phyloP scores from a whole-genome alignment of 2,113 vertebrate genomes.

The Gymnocephalus cernua region DNA sequence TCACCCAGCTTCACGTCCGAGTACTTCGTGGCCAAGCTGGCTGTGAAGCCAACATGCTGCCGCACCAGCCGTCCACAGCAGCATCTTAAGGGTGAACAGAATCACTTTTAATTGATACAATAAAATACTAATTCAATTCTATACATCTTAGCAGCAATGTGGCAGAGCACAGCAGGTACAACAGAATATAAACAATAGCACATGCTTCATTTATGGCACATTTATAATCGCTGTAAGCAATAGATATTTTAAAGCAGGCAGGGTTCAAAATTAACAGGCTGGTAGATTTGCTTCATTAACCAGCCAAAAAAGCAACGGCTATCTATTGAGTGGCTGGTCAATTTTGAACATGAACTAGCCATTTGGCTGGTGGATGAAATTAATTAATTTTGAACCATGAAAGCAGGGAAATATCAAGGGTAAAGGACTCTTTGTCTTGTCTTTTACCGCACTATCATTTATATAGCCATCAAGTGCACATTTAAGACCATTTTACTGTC shows the following conservation, averaged over 20 bases:
- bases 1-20: conserved; percentile 97
- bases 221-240: neutral
- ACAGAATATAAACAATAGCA: neutral
- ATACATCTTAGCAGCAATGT: neutral
- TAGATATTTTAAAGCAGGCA: neutral
- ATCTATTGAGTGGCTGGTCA: too few species aligned
- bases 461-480: neutral
- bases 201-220: neutral
- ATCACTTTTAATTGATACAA: neutral
- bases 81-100: conserved; percentile 83
- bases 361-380: too few species aligned
- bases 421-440: too few species aligned
- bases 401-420: neutral
- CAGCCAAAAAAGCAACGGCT: too few species aligned
- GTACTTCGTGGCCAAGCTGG: conserved; percentile 96
- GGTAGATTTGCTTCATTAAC: too few species aligned
- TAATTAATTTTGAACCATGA: too few species aligned
- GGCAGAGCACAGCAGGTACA: neutral
- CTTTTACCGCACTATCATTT: neutral
- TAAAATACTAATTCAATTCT: neutral
- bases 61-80: conserved; percentile 97
- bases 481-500: neutral
- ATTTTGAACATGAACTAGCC: too few species aligned
- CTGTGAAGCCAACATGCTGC: conserved; percentile 96
- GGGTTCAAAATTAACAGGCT: too few species aligned